These are phyloP conservation scores for Trematocara unimaculatum DNA, from an alignment of 2,113 vertebrate genomes.

Conservation along the genomic window DNA sequence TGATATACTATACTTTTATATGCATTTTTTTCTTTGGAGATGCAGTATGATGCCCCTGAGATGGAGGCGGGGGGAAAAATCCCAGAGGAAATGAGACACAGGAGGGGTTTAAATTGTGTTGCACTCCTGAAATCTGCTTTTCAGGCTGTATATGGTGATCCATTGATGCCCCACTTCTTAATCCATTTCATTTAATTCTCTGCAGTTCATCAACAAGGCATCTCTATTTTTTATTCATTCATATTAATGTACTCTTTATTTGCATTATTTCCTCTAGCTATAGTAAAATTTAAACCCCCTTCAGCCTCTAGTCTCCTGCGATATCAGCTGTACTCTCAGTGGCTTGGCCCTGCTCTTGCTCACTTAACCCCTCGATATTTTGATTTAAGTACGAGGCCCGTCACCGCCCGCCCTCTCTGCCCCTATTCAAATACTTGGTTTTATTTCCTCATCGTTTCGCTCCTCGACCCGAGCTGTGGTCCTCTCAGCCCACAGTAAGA, in stretches of 20 bases:
- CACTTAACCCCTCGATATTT: background rate
- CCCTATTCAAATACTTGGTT: background rate
- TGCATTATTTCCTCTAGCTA: background rate
- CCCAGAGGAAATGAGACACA: background rate
- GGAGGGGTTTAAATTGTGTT: background rate
- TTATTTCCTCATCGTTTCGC: background rate
- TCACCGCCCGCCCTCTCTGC: background rate
- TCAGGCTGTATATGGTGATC: background rate
- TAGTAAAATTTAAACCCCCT: background rate
- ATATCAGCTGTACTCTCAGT: background rate
- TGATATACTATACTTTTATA: background rate
- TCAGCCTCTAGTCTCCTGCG: background rate
- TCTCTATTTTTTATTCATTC: background rate
- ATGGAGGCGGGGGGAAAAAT: background rate
- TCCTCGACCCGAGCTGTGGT: background rate
- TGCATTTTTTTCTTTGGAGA: background rate
- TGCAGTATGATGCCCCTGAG: background rate
- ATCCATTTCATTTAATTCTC: background rate
- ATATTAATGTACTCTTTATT: background rate
- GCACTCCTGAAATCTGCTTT: background rate
- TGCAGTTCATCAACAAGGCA: background rate
- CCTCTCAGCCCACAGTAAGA: constrained; percentile 17
- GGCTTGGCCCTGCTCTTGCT: background rate
- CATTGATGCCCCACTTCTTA: background rate
- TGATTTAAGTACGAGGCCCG: background rate